phyloP scores from a whole-genome alignment of 2,113 vertebrate genomes.

The Phocoena sinus region DNA sequence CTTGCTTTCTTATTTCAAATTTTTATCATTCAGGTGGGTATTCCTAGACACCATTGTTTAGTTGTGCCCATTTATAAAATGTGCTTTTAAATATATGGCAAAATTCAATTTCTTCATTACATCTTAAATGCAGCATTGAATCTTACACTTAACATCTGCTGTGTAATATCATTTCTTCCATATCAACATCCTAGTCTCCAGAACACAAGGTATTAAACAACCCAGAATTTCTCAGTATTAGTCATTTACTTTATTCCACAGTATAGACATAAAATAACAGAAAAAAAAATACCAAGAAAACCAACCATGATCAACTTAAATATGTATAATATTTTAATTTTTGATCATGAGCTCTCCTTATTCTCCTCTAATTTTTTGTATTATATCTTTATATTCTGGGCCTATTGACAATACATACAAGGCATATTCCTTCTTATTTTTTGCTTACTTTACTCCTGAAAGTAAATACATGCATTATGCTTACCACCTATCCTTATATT shows the following conservation, averaged over 20 bases:
- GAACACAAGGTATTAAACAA: background rate
- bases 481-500: background rate
- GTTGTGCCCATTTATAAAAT: background rate
- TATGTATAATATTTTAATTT: background rate
- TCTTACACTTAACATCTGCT: background rate
- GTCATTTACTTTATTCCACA: background rate
- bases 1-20: background rate
- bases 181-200: background rate
- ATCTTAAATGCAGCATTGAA: background rate
- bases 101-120: background rate
- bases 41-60: background rate
- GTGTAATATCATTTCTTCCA: background rate
- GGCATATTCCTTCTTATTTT: background rate
- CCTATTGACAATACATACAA: background rate
- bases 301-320: background rate
- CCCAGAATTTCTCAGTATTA: background rate
- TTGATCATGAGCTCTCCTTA: background rate
- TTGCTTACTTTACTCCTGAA: background rate
- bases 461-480: background rate
- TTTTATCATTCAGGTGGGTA: background rate
- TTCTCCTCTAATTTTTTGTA: background rate
- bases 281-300: background rate
- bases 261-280: background rate
- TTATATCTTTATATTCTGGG: background rate
- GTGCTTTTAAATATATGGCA: background rate